A percentile compares a stretch with the other conserved stretches of the same genome.
Evolutionary conservation across 2,113 vertebrate genomes (phyloP).

Genomic region (Lepus timidus): DNA sequence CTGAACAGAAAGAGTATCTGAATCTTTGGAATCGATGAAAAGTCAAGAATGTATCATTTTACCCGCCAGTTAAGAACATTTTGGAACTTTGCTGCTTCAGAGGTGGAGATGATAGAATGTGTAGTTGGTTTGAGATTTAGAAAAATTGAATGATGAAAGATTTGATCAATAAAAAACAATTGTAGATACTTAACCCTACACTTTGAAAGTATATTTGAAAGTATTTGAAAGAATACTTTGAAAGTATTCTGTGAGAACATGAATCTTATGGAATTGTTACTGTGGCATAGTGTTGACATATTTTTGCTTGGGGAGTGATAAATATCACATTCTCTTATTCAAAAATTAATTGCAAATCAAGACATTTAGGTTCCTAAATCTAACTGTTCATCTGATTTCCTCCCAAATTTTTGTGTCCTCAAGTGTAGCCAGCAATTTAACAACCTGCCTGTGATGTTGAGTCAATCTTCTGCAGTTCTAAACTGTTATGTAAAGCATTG

Average conservation of each 20-base stretch:
- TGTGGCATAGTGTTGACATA: not conserved
- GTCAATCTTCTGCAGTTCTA: not conserved
- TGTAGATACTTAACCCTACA: not conserved
- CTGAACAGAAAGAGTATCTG: not conserved
- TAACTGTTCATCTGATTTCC: not conserved
- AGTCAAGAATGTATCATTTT: not conserved
- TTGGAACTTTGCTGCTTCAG: not conserved
- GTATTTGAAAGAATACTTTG: not conserved
- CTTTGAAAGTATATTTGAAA: not conserved
- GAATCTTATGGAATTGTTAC: not conserved
- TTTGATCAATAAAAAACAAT: not conserved
- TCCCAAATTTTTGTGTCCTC: constrained; percentile 15
- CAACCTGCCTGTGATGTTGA: not conserved
- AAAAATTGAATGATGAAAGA: constrained; percentile 11
- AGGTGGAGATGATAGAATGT: not conserved
- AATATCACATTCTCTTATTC: constrained; percentile 23
- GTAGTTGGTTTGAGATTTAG: constrained; percentile 27
- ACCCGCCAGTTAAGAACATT: not conserved
- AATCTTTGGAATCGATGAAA: constrained; percentile 7
- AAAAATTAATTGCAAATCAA: constrained; percentile 35
- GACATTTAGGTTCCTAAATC: not conserved
- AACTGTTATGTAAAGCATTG: not conserved
- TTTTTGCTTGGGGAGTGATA: not conserved
- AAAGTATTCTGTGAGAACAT: not conserved
- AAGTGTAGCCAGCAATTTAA: not conserved